Percentiles rank a stretch among this genome's conserved stretches.
phyloP scores from a whole-genome alignment of 2,113 vertebrate species.

The Passer montanus region DNA sequence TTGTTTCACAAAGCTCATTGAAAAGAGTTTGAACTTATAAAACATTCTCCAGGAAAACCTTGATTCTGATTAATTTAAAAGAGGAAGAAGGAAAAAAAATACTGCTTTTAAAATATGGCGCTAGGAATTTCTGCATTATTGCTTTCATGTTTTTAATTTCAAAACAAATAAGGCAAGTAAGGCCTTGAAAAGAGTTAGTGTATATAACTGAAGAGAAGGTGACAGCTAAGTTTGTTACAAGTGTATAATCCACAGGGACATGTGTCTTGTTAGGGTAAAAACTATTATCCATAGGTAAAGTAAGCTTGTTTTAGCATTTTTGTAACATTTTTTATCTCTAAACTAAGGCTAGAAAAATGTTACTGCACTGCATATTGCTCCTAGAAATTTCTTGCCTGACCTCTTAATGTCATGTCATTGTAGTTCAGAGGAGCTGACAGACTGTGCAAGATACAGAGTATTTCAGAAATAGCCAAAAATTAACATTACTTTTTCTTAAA shows the following conservation, averaged over 20 bases:
- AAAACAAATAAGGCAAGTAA: neutral
- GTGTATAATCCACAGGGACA: neutral
- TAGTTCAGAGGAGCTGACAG: neutral
- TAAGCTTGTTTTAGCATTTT: neutral
- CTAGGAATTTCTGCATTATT: neutral
- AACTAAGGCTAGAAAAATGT: neutral
- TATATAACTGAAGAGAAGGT: neutral
- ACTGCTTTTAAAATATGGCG: neutral
- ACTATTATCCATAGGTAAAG: neutral
- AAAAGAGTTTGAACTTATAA: neutral
- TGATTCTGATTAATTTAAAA: neutral
- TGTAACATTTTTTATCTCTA: neutral
- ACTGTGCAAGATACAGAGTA: neutral
- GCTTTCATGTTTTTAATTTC: neutral
- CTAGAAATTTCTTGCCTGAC: neutral
- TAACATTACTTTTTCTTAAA: neutral
- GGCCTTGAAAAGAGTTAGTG: neutral
- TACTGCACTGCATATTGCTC: neutral
- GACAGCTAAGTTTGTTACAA: neutral
- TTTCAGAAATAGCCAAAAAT: neutral
- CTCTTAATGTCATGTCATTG: neutral
- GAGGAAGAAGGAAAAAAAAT: fast-evolving
- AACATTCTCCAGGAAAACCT: neutral
- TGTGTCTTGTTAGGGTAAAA: neutral
- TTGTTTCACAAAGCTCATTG: neutral